These are phyloP conservation scores for Melipona beecheii DNA, from an alignment of 2,888 invertebrate genomes.

Conservation along the genomic window DNA sequence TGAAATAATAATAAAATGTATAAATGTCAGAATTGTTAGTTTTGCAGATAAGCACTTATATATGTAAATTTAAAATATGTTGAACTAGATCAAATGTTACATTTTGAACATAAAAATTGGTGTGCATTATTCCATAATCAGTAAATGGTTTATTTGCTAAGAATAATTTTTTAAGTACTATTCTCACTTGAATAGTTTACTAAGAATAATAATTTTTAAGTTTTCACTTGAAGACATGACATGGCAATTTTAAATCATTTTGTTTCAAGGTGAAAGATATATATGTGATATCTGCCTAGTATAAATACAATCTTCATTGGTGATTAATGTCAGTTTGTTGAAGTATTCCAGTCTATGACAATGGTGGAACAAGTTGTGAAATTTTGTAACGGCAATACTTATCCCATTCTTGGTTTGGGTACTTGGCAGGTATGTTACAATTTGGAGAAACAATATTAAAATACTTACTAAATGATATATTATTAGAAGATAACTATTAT, in stretches of 20 bases:
- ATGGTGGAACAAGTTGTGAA: background rate
- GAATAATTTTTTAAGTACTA: too few relatives aligned
- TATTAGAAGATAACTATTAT: background rate
- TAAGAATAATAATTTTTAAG: too few relatives aligned
- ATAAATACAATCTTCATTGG: background rate
- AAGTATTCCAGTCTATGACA: background rate
- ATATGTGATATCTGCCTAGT: background rate
- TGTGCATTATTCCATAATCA: too few relatives aligned
- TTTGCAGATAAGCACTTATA: too few relatives aligned
- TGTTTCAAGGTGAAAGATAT: background rate
- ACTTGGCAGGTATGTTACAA: constrained; percentile 39
- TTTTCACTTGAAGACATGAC: background rate
- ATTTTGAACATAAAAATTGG: too few relatives aligned
- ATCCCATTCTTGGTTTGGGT: constrained; percentile 26
- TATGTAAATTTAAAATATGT: too few relatives aligned
- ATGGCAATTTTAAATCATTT: background rate
- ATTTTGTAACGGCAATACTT: constrained; percentile 25
- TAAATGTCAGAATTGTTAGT: too few relatives aligned
- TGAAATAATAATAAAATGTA: too few relatives aligned
- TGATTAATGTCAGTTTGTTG: background rate
- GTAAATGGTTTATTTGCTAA: too few relatives aligned
- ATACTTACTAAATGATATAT: too few relatives aligned
- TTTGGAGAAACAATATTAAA: background rate
- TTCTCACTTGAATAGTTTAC: too few relatives aligned
- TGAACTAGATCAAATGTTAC: too few relatives aligned